Base-by-base conservation (phyloP, 2,113 vertebrate species). In the Perca flavescens region DNA sequence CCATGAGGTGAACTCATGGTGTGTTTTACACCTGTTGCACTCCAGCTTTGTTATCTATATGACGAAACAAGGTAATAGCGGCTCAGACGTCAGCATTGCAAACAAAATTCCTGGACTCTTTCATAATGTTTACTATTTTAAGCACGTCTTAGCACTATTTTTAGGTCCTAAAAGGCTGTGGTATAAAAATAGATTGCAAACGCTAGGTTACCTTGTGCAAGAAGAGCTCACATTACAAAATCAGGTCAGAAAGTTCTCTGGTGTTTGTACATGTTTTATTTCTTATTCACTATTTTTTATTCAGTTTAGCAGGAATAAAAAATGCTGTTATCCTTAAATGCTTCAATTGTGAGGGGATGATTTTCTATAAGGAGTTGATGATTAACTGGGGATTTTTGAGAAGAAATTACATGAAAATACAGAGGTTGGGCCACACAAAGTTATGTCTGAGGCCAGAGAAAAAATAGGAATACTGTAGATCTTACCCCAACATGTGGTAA, bases 31-130 rank as follows among this genome's bases (percentile, higher is more conserved):
- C 13, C 47, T 46, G 62, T 13, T 13, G 16, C 46, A 43, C 1
- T 0, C 16, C 8, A 4, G 0, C 31, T 4, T 15, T 14, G 10
- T 21, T 13, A 25, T 49, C 50, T 47, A 0, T 12, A 0, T 19
- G 14, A 50, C 3, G 10, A 6, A 54, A 83, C 49, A 63, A 82
- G 77, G 82, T 84, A 89, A 46, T 50, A 3, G 10, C 15, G 0
- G 19, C 0, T 3, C 16, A 6, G 16, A 21, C 14, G 1, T 65
- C 1, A 4, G 0, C 7, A 12, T 17, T 79, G 21, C 21, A 3
- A 8, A 56, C 5, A 22, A 3, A 13, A 68, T 12, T 14, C 46
- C 22, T 36, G n/a, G 60, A 68, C 47, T 31, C 72, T 62, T 1
- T 28, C 0, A 21, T 5, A 2, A 21, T 2, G 1, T 9, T 49